These are phyloP conservation scores for Pomatorhinus ruficollis DNA, from an alignment of 2,113 vertebrate species.

Conservation along the genomic window DNA sequence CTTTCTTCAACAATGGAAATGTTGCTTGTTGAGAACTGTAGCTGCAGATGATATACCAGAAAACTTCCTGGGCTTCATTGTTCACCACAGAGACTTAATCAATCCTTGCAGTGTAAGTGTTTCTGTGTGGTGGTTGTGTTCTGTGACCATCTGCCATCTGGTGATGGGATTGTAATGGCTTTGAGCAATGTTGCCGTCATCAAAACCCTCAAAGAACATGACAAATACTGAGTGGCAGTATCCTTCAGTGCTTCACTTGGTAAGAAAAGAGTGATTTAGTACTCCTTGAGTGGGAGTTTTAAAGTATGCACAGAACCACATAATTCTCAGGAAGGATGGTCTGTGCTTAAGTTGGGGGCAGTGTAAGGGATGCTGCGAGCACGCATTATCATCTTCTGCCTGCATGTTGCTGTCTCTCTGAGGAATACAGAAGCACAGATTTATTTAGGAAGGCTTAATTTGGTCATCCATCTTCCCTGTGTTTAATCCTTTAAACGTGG, in stretches of 20 bases:
- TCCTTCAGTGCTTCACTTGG: slow-evolving; percentile 42
- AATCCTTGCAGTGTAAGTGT: slow-evolving; percentile 38
- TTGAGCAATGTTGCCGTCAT: slow-evolving; percentile 8
- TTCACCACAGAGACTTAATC: slow-evolving; percentile 8
- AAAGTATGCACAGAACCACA: background rate
- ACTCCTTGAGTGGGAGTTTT: slow-evolving; percentile 30
- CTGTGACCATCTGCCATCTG: slow-evolving; percentile 46
- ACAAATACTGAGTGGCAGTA: slow-evolving; percentile 42
- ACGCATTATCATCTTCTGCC: background rate
- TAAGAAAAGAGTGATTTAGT: slow-evolving; percentile 22
- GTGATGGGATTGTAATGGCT: slow-evolving; percentile 52
- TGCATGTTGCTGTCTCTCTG: background rate
- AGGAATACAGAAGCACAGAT: background rate
- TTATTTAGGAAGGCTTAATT: background rate
- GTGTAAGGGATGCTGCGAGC: background rate
- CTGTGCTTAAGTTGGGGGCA: background rate
- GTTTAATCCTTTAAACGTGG: background rate
- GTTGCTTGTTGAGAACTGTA: slow-evolving; percentile 1
- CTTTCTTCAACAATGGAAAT: background rate
- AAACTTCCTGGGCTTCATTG: slow-evolving; percentile 5
- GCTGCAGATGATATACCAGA: slow-evolving; percentile 35
- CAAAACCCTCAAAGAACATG: slow-evolving; percentile 31
- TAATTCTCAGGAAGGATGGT: background rate
- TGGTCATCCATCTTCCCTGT: background rate
- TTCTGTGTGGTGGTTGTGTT: slow-evolving; percentile 44